A percentile compares a stretch with the other conserved stretches of the same genome.
Conservation (phyloP, 2,113 vertebrate genomes). For the Tetrax tetrax region DNA sequence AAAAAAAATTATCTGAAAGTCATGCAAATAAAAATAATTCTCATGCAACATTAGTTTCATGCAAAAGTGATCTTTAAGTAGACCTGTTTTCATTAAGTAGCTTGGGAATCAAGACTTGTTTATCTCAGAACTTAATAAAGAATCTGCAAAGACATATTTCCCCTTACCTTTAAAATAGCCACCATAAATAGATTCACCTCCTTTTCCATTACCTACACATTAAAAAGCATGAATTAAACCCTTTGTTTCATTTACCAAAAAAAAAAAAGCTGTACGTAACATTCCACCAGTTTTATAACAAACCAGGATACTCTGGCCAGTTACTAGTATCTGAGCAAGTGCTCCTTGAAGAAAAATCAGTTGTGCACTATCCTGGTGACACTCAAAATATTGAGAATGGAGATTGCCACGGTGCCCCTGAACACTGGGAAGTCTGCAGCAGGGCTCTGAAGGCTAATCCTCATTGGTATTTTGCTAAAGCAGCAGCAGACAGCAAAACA, state of each 20-base stretch:
- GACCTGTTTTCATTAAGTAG: conserved; percentile 74
- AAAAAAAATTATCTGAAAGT: conserved; percentile 72
- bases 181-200: conserved; percentile 97
- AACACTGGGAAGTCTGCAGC: neutral
- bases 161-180: conserved; percentile 98
- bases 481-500: neutral
- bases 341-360: neutral
- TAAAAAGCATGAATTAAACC: neutral
- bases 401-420: neutral
- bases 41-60: conserved; percentile 89
- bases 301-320: neutral
- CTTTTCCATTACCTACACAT: conserved; percentile 93
- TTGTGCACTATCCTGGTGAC: neutral
- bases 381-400: neutral
- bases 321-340: neutral
- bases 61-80: conserved; percentile 82
- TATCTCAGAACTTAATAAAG: conserved; percentile 68
- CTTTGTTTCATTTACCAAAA: neutral
- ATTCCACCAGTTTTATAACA: neutral
- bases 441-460: neutral
- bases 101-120: conserved; percentile 67
- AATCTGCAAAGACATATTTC: conserved; percentile 44
- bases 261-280: neutral
- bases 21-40: conserved; percentile 78
- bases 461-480: neutral